Evolutionary conservation across 30 jellyfish, hydroid and myxozoan genomes (phyloP), one percentile per base, ranked within the genome.

Genomic region (Nemopilema nomurai): DNA sequence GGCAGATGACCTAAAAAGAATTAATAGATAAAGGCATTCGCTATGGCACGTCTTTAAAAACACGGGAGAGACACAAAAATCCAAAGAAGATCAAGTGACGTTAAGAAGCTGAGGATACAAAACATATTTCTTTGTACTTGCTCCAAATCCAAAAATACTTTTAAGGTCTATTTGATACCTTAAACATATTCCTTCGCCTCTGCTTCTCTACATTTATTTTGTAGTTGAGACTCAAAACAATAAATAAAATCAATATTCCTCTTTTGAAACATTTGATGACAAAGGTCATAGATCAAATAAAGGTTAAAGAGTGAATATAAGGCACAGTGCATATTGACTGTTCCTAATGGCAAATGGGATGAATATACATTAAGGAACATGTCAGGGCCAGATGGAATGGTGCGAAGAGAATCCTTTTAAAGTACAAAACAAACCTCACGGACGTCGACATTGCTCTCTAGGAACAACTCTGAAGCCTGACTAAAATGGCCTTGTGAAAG

Each of bases 381-480:
- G n/a, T n/a, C n/a, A n/a, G n/a, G n/a, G 67, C 67, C 67, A 51
- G 17, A 51, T 51, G 17, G 67, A 51, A 51, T 9, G 67, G 67
- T 16, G 20, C 17, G 69, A 28, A 72, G 71, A 29, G 66, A 27
- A 72, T 3, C 24, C 53, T 9, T 29, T 23, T 69, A 20, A 4
- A 32, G 50, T 1, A 1, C 30, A 69, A n/a, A 32, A 27, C 87
- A 26, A 50, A 80, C 93, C 85, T 93, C 98, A 24, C 96, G 62
- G 31, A 90, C 96, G 62, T 88, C 97, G 33, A 93, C 69, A 17
- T 71, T 27, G 77, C 97, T 83, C 85, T 93, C 98, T 28, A 66
- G 75, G 73, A 93, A 93, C 67, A 88, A 75, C 64, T 88, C 90
- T 24, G 83, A 80, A 62, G 97, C 96, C 49, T 83, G 78, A 23